Evolutionary conservation across 2,888 invertebrate genomes (phyloP).

Genomic region (Scelioninae gen. 1): DNA sequence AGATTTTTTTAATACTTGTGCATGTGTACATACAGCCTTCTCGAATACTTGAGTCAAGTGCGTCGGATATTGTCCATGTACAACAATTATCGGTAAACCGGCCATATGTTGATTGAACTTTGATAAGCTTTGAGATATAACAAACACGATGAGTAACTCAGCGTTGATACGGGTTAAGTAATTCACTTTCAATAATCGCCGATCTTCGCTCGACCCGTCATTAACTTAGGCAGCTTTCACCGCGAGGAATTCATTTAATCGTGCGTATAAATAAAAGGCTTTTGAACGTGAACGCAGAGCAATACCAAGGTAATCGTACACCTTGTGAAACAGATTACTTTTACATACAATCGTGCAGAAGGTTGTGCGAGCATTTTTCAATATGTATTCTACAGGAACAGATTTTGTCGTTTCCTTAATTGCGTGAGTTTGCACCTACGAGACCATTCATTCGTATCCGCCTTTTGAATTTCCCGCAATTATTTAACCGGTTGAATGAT

Average conservation of each 20-base stretch:
- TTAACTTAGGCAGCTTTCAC: slow-evolving; percentile 68
- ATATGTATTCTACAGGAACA: background rate
- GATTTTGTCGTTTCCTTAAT: slow-evolving; percentile 38
- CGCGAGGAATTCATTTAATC: slow-evolving; percentile 64
- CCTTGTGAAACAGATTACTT: slow-evolving; percentile 52
- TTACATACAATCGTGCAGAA: slow-evolving; percentile 48
- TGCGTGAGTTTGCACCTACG: slow-evolving; percentile 23
- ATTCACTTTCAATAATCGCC: slow-evolving; percentile 64
- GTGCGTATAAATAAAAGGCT: slow-evolving; percentile 65
- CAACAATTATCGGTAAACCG: slow-evolving; percentile 11
- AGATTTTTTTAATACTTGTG: background rate
- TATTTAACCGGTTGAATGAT: slow-evolving; percentile 5
- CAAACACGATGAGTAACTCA: slow-evolving; percentile 56
- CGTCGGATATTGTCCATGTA: slow-evolving; percentile 16
- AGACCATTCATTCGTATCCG: slow-evolving; percentile 7
- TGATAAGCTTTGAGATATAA: slow-evolving; percentile 48
- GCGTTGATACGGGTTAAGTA: slow-evolving; percentile 52
- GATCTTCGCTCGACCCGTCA: slow-evolving; percentile 53
- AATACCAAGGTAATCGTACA: slow-evolving; percentile 55
- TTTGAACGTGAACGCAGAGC: slow-evolving; percentile 54
- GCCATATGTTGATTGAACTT: slow-evolving; percentile 42
- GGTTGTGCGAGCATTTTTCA: slow-evolving; percentile 28
- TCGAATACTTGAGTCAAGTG: slow-evolving; percentile 25
- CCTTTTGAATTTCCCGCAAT: too few species aligned
- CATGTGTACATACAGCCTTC: background rate